A percentile compares a stretch with the other conserved stretches of the same genome.
Evolutionary conservation across 2,797 vertebrate species (phyloP).

Genomic region (Lacerta viridis): DNA sequence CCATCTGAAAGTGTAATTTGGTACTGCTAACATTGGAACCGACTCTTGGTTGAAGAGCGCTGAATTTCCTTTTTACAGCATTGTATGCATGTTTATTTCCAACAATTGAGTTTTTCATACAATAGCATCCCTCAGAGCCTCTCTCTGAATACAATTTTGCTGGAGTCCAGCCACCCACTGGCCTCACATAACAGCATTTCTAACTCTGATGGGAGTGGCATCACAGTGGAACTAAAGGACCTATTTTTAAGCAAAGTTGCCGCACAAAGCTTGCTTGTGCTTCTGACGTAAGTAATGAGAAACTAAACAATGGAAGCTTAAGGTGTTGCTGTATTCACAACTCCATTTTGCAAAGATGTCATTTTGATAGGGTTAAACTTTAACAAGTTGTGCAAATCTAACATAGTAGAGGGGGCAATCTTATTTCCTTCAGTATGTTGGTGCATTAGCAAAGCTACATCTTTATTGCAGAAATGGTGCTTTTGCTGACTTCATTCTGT

Average conservation of each 20-base stretch:
- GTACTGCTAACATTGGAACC: not conserved
- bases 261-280: slow-evolving; percentile 13
- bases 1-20: not conserved
- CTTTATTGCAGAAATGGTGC: not conserved
- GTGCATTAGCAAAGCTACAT: not conserved
- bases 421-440: not conserved
- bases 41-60: not conserved
- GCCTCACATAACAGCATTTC: not conserved
- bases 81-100: slow-evolving; percentile 14
- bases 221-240: slow-evolving; percentile 10
- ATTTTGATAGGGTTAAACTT: slow-evolving; percentile 45
- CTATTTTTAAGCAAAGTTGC: slow-evolving; percentile 6
- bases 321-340: slow-evolving; percentile 55
- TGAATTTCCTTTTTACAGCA: slow-evolving; percentile 12
- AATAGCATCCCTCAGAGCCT: not conserved
- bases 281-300: slow-evolving; percentile 43
- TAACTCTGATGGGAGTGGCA: fast-evolving
- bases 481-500: slow-evolving; percentile 7
- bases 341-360: slow-evolving; percentile 36
- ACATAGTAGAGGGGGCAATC: not conserved
- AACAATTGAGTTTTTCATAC: slow-evolving; percentile 19
- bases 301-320: slow-evolving; percentile 59
- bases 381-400: not conserved
- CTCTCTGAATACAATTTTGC: not conserved
- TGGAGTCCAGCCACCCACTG: not conserved